These are phyloP conservation scores for Telmatochromis sp. DNA, from an alignment of 2,113 vertebrate genomes.

Conservation along the genomic window DNA sequence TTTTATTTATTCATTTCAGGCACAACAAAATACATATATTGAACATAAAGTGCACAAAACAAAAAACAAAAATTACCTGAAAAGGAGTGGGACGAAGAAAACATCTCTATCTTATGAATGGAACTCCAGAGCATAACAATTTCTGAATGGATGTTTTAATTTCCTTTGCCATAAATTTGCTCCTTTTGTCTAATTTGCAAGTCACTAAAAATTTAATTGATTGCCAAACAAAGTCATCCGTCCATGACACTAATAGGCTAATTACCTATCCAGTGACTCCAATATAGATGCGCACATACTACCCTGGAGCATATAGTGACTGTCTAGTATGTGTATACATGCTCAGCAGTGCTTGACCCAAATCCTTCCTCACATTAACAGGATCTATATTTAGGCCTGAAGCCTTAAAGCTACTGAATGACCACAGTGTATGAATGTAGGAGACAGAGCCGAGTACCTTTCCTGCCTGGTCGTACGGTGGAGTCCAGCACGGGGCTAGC, in stretches of 20 bases:
- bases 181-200: neutral
- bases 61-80: too few relatives aligned
- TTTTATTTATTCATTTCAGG: too few relatives aligned
- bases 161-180: neutral
- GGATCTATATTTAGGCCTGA: slow-evolving; percentile 27
- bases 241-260: neutral
- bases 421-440: neutral
- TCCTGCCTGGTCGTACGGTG: slow-evolving; percentile 80
- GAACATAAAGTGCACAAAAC: too few relatives aligned
- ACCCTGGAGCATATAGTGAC: neutral
- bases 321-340: neutral
- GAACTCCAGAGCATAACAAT: neutral
- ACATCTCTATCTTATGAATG: neutral
- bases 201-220: neutral
- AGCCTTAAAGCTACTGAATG: neutral
- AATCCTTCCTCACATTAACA: slow-evolving; percentile 38
- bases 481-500: slow-evolving; percentile 83
- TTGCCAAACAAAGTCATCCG: neutral
- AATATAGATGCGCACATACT: neutral
- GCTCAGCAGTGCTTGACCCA: slow-evolving; percentile 15
- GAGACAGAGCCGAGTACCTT: slow-evolving; percentile 71
- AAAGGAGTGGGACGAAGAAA: too few relatives aligned
- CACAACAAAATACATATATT: too few relatives aligned
- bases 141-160: neutral
- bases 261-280: neutral